Evolutionary conservation across 2,113 vertebrate genomes (phyloP), one percentile per base, ranked within the genome.

Genomic region (Marmota monax): DNA sequence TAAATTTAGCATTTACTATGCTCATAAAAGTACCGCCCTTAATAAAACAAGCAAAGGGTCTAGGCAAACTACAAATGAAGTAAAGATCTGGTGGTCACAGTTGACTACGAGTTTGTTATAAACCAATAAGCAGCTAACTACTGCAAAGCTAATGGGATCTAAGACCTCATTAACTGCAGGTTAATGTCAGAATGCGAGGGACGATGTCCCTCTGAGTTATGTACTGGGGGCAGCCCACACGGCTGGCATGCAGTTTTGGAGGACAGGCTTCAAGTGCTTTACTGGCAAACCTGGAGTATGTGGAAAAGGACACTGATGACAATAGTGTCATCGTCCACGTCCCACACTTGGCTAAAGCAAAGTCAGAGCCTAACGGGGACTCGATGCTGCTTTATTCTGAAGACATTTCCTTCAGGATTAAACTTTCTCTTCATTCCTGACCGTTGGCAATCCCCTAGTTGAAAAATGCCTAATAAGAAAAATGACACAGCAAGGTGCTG

Each of bases 381-480:
- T 89, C 17, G 14, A 14, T 20, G 48, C 22, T 65, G 74, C 65
- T 84, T 53, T 63, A 76, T 69, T 83, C 61, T 20, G 34, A 78
- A 90, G 53, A 63, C 3, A 82, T 73, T 85, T 86, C 4, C 67
- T 72, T 88, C 42, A 34, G 58, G 88, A 16, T 22, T 67, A 78
- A 77, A 32, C 25, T 13, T 69, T 45, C 56, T 73, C 17, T 56
- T 48, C 45, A 20, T 63, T 89, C 45, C 56, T 76, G 18, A 58
- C 42, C 90, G 25, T 37, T 84, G 85, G 45, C 32, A 88, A 72
- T 67, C 42, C n/a, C 74, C 58, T n/a, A n/a, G 29, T 25, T 76
- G 48, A 90, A 93, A 93, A 32, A 32, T 2, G 13, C 22, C 45
- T 88, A 80, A 74, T 83, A 39, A 90, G 61, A 76, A 90, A 80